Evolutionary conservation across 2,888 invertebrate species (phyloP).

Genomic region (Thera britannica): DNA sequence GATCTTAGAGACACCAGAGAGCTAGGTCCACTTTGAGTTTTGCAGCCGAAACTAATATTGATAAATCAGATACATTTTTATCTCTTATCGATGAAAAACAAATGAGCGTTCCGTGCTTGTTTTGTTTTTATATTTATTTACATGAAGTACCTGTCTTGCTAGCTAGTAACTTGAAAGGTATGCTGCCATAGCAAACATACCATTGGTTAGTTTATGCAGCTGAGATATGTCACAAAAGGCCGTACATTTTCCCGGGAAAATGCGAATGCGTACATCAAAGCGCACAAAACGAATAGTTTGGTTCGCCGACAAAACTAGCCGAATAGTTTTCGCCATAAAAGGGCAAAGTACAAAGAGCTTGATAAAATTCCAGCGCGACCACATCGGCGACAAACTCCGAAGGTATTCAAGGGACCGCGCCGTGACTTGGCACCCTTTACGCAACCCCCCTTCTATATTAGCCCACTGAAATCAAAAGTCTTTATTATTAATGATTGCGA

Average conservation of each 20-base stretch:
- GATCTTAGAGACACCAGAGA: slow-evolving; percentile 27
- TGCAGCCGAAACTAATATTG: neutral
- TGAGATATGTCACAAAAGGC: slow-evolving; percentile 33
- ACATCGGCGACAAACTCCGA: slow-evolving; percentile 80
- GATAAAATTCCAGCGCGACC: slow-evolving; percentile 81
- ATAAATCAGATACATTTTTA: neutral
- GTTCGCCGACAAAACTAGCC: slow-evolving; percentile 72
- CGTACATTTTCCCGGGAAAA: slow-evolving; percentile 36
- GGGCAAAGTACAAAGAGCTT: slow-evolving; percentile 81
- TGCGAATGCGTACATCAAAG: slow-evolving; percentile 64
- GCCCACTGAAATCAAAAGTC: slow-evolving; percentile 82
- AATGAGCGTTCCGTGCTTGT: neutral
- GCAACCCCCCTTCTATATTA: slow-evolving; percentile 76
- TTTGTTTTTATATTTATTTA: neutral
- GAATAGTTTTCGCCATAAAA: slow-evolving; percentile 79
- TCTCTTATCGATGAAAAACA: neutral
- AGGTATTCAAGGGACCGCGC: slow-evolving; percentile 78
- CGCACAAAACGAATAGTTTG: slow-evolving; percentile 69
- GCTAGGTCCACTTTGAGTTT: slow-evolving; percentile 6
- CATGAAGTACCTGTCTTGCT: neutral
- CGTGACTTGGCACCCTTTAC: slow-evolving; percentile 76
- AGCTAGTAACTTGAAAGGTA: neutral
- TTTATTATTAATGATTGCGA: slow-evolving; percentile 81
- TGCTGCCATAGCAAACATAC: slow-evolving; percentile 42
- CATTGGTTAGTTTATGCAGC: slow-evolving; percentile 27